phyloP scores from a whole-genome alignment of 1,140 invertebrate genomes.

The Meloidogyne floridensis region DNA sequence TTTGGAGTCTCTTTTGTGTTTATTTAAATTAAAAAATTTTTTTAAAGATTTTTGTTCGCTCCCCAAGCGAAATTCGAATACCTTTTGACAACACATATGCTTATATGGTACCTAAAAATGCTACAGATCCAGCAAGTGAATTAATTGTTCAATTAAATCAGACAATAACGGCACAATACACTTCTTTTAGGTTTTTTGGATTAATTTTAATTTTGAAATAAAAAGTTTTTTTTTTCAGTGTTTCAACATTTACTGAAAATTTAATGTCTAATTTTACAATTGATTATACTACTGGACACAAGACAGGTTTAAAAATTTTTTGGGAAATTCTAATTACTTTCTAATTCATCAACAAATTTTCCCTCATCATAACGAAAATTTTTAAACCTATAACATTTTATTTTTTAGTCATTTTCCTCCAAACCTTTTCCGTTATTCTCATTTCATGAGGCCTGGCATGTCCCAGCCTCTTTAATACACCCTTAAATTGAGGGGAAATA shows the following conservation, averaged over 20 bases:
- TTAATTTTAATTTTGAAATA: background rate
- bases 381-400: too few relatives aligned
- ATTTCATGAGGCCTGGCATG: too few relatives aligned
- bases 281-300: constrained; percentile 68
- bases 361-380: too few relatives aligned
- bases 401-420: too few relatives aligned
- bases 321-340: too few relatives aligned
- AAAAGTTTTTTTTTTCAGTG: constrained; percentile 45
- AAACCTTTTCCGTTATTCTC: too few relatives aligned
- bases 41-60: constrained; percentile 40
- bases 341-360: too few relatives aligned
- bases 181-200: constrained; percentile 58
- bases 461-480: too few relatives aligned
- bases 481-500: too few relatives aligned
- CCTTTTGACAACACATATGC: constrained; percentile 60
- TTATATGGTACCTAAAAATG: constrained; percentile 52
- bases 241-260: constrained; percentile 61
- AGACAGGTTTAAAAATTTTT: constrained; percentile 46
- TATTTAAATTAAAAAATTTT: constrained; percentile 34
- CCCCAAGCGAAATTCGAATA: constrained; percentile 48
- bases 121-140: constrained; percentile 50
- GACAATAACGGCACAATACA: constrained; percentile 57
- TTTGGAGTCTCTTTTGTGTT: too few relatives aligned
- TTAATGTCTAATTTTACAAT: constrained; percentile 65
- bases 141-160: constrained; percentile 54